Base-by-base conservation (phyloP, 1,140 invertebrate genomes). In the Pseudomyrmex pallidus region DNA sequence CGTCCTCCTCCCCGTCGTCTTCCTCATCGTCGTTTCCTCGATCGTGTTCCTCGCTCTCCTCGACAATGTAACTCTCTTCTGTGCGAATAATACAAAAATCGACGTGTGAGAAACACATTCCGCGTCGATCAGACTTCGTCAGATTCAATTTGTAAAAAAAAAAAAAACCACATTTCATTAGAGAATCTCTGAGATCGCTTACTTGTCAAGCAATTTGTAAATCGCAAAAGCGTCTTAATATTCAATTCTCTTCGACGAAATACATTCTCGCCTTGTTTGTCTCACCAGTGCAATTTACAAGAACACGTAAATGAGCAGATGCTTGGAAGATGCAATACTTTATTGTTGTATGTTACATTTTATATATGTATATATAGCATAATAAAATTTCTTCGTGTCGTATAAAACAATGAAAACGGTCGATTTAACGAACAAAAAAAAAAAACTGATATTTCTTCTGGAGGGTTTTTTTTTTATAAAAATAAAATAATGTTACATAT, bases 1-100 rank as follows among this genome's bases (percentile, higher is more conserved):
- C 89, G 48, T 90, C 86, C 5, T 91, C 90, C 0, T 93, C 90
- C 2, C 90, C 87, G 7, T 93, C 90, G 0, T 85, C 87, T 48
- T 94, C 92, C 3, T 92, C 92, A 17, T 91, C 90, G 48, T 90
- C 86, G 2, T 91, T 88, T 0, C 91, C 89, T 5, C 88, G 85
- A 7, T 93, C 89, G 0, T 92, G 90, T 0, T 86, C 86, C 57
- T 94, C 93, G 3, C 91, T 92, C 1, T 67, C 67, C 15, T 64
- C 44, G 13, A 91, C 74, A 2, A 54, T 13, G 13, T 22, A 54
- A 20, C 61, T 76, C 8, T 82, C 80, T 63, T 8, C 80, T 82
- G 44, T n/a, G 9, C 13, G n/a, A 7, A 68, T 68, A 10, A 22
- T 78, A 68, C 35, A 35, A 35, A n/a, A n/a, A 57, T 68, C 35